A percentile compares a stretch with the other conserved stretches of the same genome.
These are phyloP conservation scores for Fringilla coelebs DNA, from an alignment of 2,797 vertebrate species.

Conservation along the genomic window DNA sequence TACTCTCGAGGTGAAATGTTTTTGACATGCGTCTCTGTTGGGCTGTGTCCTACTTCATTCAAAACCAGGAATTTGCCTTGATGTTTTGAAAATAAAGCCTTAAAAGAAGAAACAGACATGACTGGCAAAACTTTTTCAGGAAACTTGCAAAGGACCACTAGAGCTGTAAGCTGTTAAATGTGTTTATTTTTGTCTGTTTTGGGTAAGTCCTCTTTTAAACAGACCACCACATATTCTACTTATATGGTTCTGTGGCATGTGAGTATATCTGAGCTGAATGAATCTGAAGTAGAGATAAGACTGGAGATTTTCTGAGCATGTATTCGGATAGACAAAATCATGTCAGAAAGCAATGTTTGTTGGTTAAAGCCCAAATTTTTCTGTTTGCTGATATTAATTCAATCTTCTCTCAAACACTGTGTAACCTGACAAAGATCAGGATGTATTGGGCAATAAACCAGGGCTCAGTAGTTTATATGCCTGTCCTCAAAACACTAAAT, in stretches of 20 bases:
- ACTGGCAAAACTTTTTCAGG: not conserved
- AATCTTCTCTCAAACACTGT: not conserved
- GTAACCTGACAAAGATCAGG: not conserved
- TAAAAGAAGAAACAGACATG: not conserved
- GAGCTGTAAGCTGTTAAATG: not conserved
- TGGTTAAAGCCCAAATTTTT: not conserved
- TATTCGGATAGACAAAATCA: not conserved
- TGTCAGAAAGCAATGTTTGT: not conserved
- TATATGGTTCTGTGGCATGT: not conserved
- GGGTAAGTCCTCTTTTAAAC: not conserved
- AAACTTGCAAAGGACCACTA: not conserved
- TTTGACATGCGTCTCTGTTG: not conserved
- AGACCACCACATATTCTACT: not conserved
- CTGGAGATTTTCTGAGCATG: not conserved
- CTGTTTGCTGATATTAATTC: not conserved
- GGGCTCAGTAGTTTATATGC: not conserved
- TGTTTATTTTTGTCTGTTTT: not conserved
- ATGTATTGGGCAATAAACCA: not conserved
- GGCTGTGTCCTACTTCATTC: not conserved
- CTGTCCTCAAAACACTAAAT: conserved; percentile 2
- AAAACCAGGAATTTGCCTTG: not conserved
- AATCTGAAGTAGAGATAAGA: not conserved
- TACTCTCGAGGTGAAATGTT: not conserved
- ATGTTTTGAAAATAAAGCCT: not conserved
- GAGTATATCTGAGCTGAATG: not conserved